Evolutionary conservation across 30 jellyfish, hydroid and myxozoan genomes (phyloP).

Genomic region (Rhopilema esculentum): DNA sequence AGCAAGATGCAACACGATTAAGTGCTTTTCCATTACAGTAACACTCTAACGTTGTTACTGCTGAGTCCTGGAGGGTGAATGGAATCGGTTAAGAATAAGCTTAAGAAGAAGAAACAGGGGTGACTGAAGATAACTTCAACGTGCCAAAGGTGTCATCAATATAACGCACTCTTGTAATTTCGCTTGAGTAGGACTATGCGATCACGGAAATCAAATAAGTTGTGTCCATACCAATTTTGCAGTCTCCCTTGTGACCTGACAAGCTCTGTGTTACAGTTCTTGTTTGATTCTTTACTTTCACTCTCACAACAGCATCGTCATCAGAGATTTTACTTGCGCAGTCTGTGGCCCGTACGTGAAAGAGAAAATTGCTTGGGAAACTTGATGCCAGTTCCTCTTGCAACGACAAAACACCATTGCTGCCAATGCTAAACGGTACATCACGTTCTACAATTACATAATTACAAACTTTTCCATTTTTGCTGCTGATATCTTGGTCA

Average conservation of each 20-base stretch:
- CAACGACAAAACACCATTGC: slow-evolving; percentile 58
- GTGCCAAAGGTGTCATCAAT: too few relatives aligned
- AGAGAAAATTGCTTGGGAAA: slow-evolving; percentile 11
- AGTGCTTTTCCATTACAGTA: too few relatives aligned
- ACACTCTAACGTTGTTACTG: too few relatives aligned
- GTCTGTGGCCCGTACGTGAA: slow-evolving; percentile 74
- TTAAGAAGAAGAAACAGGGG: too few relatives aligned
- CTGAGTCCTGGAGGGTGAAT: too few relatives aligned
- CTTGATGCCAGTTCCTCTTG: slow-evolving; percentile 30
- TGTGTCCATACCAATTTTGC: slow-evolving; percentile 56
- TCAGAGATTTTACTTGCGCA: slow-evolving; percentile 59
- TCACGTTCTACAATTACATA: slow-evolving; percentile 58
- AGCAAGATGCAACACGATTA: too few relatives aligned
- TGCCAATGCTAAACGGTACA: slow-evolving; percentile 56
- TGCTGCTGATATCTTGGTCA: slow-evolving; percentile 72
- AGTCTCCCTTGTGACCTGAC: slow-evolving; percentile 10
- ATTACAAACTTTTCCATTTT: slow-evolving; percentile 70
- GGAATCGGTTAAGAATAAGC: too few relatives aligned
- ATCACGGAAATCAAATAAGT: too few relatives aligned
- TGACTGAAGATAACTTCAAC: too few relatives aligned
- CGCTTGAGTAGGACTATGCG: too few relatives aligned
- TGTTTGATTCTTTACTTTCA: slow-evolving; percentile 31
- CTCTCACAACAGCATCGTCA: slow-evolving; percentile 72
- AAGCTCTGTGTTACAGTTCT: slow-evolving; percentile 5
- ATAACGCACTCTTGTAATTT: too few relatives aligned